phyloP scores from a whole-genome alignment of 2,888 invertebrate species.

The Neria commutata region DNA sequence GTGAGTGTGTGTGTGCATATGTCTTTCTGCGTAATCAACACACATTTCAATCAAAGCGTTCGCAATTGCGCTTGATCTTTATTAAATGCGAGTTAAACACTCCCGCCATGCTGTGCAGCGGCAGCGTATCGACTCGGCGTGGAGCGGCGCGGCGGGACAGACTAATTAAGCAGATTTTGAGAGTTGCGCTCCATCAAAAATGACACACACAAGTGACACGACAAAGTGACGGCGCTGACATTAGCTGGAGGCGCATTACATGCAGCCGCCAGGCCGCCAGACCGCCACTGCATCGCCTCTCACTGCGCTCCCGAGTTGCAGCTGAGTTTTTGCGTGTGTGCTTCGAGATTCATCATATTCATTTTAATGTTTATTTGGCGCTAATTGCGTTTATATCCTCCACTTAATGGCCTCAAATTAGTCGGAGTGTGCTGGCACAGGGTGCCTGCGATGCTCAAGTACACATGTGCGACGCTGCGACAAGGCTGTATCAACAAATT shows the following conservation, averaged over 20 bases:
- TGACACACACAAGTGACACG: constrained; percentile 41
- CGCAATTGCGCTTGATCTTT: constrained; percentile 51
- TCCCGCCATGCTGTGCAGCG: no score
- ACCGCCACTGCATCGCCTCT: not conserved
- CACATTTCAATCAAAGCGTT: constrained; percentile 52
- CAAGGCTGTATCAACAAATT: no score
- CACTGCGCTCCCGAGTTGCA: not conserved
- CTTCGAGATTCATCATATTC: constrained; percentile 1
- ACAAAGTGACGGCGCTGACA: constrained; percentile 43
- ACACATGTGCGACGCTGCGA: no score
- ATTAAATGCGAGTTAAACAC: constrained; percentile 52
- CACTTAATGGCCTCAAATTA: constrained; percentile 51
- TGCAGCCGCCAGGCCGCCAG: not conserved
- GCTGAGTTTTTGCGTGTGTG: constrained; percentile 12
- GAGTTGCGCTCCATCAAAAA: constrained; percentile 46
- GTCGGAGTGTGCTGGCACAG: constrained; percentile 36
- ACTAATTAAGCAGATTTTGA: constrained; percentile 48
- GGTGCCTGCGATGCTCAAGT: constrained; percentile 38
- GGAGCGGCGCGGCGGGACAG: no score
- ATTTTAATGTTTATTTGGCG: constrained; percentile 40
- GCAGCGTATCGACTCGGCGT: no score
- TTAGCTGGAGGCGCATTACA: not conserved
- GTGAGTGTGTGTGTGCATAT: not conserved
- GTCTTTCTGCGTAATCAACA: constrained; percentile 19
- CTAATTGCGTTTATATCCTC: constrained; percentile 60